These are phyloP conservation scores for Cheirogaleus major DNA, from an alignment of 2,797 vertebrate species.

Conservation along the genomic window DNA sequence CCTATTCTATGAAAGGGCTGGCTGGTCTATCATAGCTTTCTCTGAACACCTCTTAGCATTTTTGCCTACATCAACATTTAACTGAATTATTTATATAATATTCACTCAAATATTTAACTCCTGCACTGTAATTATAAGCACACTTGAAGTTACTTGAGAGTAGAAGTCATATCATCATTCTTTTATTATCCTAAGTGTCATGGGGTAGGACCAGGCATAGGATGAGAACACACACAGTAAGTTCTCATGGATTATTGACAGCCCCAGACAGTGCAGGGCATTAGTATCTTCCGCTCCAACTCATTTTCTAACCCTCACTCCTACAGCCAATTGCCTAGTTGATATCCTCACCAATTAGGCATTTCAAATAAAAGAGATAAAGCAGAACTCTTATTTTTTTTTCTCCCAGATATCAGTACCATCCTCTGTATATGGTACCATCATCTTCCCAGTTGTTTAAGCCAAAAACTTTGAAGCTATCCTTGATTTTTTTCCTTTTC, in stretches of 20 bases:
- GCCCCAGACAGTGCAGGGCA: rapidly evolving
- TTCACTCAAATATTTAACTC: not conserved
- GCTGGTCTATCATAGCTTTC: not conserved
- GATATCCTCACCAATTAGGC: not conserved
- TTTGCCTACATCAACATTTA: not conserved
- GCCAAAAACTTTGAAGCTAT: not conserved
- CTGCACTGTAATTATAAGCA: not conserved
- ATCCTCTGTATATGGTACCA: not conserved
- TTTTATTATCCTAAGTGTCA: not conserved
- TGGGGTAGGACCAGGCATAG: not conserved
- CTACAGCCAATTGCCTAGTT: rapidly evolving
- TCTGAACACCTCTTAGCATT: not conserved
- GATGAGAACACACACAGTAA: not conserved
- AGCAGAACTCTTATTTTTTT: not conserved
- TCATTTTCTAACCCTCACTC: not conserved
- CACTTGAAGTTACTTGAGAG: not conserved
- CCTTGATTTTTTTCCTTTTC: not conserved
- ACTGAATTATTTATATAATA: not conserved
- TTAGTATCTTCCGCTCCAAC: not conserved
- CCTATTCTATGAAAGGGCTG: rapidly evolving
- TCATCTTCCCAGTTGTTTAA: not conserved
- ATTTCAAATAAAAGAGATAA: not conserved
- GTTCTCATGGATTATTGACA: not conserved
- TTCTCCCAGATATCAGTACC: not conserved
- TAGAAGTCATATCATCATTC: not conserved